Evolutionary conservation across 1,140 invertebrate species (phyloP), one percentile per base, ranked within the genome.

Genomic region (Mesaphorura yosii): DNA sequence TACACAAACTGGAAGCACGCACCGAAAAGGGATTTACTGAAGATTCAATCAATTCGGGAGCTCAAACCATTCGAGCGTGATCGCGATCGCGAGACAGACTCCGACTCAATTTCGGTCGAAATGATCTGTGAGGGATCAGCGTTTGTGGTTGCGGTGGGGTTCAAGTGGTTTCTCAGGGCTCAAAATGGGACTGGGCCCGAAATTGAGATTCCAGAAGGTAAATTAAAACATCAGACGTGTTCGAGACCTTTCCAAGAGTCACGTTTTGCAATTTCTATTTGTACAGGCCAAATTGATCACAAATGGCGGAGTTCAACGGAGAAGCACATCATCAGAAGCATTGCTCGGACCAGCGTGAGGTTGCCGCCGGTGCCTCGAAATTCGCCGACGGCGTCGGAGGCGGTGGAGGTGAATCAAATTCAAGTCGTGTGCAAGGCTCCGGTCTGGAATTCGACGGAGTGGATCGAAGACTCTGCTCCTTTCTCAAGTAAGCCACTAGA

Each of bases 101-200:
- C n/a, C n/a, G 44, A 25, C 14, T 6, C 10, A 15, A 15, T 17
- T 19, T 15, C 23, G 23, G 5, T 29, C n/a, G 20, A 50, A 39
- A 10, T 50, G 14, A 19, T 39, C 14, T 50, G 48, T 50, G 46
- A 55, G 45, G 53, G 53, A 14, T 45, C 45, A 1, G 40, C 22
- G n/a, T 58, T 58, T 28, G 51, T 58, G 12, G 49, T 58, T 17
- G 37, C 57, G 5, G 25, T 27, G 23, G 57, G 51, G 20, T 58
- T 58, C 38, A 48, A 51, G 15, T 58, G 57, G 57, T 19, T 46
- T 10, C 17, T 51, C n/a, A 20, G 27, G 15, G 28, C 7, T 37
- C 20, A 45, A 2, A 26, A 51, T 40, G 28, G 41, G 31, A 56
- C 23, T 46, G 5, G 41, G 31, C 50, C 23, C 28, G 5, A 46